A percentile compares a stretch with the other conserved stretches of the same genome.
Conservation (phyloP, 2,797 vertebrate genomes). For the Hipposideros larvatus region DNA sequence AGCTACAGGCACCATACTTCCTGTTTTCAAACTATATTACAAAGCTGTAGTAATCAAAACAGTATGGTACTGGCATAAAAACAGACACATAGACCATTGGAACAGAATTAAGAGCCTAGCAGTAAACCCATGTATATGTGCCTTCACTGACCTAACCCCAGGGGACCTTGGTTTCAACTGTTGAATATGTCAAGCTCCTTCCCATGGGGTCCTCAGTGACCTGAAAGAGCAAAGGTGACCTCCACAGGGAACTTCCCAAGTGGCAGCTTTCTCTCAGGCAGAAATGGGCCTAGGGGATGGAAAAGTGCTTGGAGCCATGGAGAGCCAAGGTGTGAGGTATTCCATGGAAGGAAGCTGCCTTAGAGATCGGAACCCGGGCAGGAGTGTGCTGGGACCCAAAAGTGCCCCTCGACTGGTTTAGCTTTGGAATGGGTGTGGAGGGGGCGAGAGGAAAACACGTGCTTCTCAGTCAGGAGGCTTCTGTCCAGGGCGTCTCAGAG, state of each 20-base stretch:
- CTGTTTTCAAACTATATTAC: neutral
- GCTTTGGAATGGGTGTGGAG: neutral
- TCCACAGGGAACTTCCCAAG: neutral
- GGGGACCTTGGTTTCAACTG: neutral
- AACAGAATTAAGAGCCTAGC: neutral
- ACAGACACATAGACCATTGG: neutral
- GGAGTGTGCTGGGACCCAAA: neutral
- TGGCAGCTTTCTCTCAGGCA: neutral
- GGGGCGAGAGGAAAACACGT: neutral
- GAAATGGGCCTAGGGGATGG: neutral
- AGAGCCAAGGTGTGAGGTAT: neutral
- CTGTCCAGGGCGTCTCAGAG: neutral
- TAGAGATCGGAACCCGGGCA: neutral
- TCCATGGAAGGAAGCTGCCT: neutral
- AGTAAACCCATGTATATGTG: neutral
- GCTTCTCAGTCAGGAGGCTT: neutral
- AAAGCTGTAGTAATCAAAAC: neutral
- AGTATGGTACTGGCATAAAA: neutral
- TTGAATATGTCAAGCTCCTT: neutral
- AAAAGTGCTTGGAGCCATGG: neutral
- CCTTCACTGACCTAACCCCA: neutral
- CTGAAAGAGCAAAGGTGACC: neutral
- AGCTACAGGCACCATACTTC: neutral
- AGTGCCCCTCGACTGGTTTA: neutral
- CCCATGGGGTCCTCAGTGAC: neutral